phyloP scores from a whole-genome alignment of 2,113 vertebrate species.

The Trogon surrucura region DNA sequence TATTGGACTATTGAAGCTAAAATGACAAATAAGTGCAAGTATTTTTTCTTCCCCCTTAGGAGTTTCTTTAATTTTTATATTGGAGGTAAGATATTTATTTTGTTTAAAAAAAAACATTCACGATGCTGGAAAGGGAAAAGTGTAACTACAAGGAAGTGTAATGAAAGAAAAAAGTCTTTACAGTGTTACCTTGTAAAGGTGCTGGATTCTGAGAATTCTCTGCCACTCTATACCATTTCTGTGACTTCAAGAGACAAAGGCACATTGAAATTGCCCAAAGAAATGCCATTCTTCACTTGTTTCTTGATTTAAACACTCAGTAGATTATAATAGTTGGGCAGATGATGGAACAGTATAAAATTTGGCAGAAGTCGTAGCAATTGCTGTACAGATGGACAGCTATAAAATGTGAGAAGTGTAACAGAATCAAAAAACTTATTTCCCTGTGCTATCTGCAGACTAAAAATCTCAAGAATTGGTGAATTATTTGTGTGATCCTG shows the following conservation, averaged over 20 bases:
- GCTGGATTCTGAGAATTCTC: not conserved
- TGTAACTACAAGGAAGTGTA: not conserved
- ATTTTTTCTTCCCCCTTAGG: fast-evolving
- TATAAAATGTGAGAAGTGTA: not conserved
- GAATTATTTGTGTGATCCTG: not conserved
- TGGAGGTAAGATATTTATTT: not conserved
- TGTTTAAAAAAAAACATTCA: not conserved
- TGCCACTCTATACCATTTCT: not conserved
- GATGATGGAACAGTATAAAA: not conserved
- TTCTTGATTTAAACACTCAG: not conserved
- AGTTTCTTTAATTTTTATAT: not conserved
- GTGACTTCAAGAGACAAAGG: not conserved
- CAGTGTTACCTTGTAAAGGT: not conserved
- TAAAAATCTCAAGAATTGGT: not conserved
- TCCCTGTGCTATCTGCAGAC: not conserved
- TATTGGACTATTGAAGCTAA: not conserved
- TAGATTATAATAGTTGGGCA: not conserved
- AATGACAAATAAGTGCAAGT: not conserved
- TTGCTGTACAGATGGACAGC: not conserved
- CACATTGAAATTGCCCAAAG: not conserved
- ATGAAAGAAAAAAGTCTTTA: not conserved
- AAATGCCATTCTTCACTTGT: not conserved
- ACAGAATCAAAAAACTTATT: not conserved
- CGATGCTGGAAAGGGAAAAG: not conserved
- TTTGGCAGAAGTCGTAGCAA: not conserved